phyloP scores from a whole-genome alignment of 2,113 vertebrate genomes.

The Nipponia nippon region DNA sequence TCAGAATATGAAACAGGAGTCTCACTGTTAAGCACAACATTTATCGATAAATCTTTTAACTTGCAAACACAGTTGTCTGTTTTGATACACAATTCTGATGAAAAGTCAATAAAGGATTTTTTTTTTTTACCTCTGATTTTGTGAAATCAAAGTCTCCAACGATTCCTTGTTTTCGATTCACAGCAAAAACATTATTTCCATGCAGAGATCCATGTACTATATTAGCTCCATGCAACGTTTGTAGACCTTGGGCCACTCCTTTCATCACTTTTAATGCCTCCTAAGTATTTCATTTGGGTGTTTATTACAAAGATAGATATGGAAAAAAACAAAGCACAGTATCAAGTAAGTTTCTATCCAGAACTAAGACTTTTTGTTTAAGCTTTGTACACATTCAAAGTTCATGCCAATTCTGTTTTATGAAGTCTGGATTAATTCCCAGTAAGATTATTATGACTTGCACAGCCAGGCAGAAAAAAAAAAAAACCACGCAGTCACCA shows the following conservation, averaged over 20 bases:
- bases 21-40: neutral
- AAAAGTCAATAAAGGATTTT: neutral
- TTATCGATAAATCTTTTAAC: neutral
- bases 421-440: neutral
- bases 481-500: neutral
- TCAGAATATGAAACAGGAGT: neutral
- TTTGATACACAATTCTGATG: neutral
- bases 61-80: neutral
- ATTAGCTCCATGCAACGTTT: constrained; percentile 67
- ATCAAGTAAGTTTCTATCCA: neutral
- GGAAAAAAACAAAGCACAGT: neutral
- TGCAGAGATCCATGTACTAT: constrained; percentile 80
- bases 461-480: neutral
- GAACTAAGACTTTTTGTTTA: neutral
- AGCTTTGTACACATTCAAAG: neutral
- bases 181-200: constrained; percentile 81
- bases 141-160: constrained; percentile 85
- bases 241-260: constrained; percentile 77
- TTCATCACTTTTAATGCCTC: constrained; percentile 80
- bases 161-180: constrained; percentile 77
- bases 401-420: neutral
- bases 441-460: neutral
- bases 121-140: constrained; percentile 71
- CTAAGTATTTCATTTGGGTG: constrained; percentile 44
- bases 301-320: neutral